Conservation (phyloP, 2,113 vertebrate species). For the Terrapene triunguis region DNA sequence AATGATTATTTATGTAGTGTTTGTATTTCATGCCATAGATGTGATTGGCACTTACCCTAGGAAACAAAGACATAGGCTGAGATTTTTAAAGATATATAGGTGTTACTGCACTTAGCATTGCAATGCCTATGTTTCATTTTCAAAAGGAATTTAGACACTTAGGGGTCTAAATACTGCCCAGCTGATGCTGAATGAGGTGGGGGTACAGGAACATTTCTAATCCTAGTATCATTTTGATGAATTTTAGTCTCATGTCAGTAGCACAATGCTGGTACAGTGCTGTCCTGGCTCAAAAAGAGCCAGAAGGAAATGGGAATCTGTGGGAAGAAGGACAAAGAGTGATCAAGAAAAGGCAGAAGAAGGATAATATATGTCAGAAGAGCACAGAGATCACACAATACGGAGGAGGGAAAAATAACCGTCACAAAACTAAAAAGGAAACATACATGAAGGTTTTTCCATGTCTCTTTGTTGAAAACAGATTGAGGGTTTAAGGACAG, state of each 20-base stretch:
- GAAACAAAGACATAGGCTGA: background rate
- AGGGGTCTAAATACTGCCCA: background rate
- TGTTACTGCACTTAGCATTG: background rate
- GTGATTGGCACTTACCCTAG: background rate
- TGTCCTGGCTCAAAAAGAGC: conserved; percentile 30
- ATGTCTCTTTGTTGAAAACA: background rate
- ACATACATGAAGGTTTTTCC: background rate
- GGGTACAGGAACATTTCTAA: background rate
- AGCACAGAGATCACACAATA: background rate
- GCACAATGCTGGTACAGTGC: conserved; percentile 23
- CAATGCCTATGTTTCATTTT: background rate
- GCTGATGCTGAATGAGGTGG: background rate
- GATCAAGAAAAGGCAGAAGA: conserved; percentile 46
- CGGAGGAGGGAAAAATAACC: background rate
- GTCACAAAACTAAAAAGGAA: background rate
- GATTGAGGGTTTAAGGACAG: conserved; percentile 42
- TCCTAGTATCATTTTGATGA: background rate
- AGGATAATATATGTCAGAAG: conserved; percentile 33
- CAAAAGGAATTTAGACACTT: background rate
- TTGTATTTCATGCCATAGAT: accelerated
- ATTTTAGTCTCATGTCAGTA: conserved; percentile 10
- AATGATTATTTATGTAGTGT: background rate
- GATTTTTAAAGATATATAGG: background rate
- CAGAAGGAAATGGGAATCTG: conserved; percentile 24
- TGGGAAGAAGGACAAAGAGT: conserved; percentile 51